phyloP scores from a whole-genome alignment of 2,113 vertebrate genomes.

The Hiodon alosoides region DNA sequence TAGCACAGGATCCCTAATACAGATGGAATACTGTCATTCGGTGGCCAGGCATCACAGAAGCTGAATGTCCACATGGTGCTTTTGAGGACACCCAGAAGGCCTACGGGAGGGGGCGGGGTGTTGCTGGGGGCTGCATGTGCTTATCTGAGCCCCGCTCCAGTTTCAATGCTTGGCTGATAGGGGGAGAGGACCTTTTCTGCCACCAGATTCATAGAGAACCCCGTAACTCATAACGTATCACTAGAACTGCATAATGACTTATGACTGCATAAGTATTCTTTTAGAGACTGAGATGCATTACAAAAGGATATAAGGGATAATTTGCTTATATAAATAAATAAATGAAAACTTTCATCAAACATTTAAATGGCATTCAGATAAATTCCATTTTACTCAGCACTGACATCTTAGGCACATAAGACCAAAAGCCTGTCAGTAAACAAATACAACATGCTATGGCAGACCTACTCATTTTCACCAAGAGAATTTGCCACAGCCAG shows the following conservation, averaged over 20 bases:
- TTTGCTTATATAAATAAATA: too few relatives aligned
- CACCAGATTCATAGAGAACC: background rate
- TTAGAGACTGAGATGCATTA: too few relatives aligned
- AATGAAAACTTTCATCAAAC: background rate
- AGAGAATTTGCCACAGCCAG: background rate
- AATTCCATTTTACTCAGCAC: background rate
- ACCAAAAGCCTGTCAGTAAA: background rate
- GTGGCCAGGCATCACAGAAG: background rate
- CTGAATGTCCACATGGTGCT: background rate
- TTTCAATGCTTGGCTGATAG: background rate
- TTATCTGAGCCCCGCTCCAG: background rate
- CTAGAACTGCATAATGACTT: too few relatives aligned
- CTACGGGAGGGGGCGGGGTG: background rate
- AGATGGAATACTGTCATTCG: background rate
- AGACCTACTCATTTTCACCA: background rate
- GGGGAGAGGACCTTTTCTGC: background rate
- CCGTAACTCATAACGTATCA: too few relatives aligned
- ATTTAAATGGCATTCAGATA: constrained; percentile 7
- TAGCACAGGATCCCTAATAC: background rate
- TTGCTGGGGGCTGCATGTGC: background rate
- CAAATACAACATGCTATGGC: background rate
- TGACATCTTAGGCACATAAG: background rate
- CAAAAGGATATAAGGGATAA: too few relatives aligned
- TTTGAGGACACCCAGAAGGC: background rate
- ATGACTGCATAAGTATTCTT: too few relatives aligned